Conservation (phyloP, 2,797 vertebrate genomes). For the Pogonophryne albipinna region DNA sequence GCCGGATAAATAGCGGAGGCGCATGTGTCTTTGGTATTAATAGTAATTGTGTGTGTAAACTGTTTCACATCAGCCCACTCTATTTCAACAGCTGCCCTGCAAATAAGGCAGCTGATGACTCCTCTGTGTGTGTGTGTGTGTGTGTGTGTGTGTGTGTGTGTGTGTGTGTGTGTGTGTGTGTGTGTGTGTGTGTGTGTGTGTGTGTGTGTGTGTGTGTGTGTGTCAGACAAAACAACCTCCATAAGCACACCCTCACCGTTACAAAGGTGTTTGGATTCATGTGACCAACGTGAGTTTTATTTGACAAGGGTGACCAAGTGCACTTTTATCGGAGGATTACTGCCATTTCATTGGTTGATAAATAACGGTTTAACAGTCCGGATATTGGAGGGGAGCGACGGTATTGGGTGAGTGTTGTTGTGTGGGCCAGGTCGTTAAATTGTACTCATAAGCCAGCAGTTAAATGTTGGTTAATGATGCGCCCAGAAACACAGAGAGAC, state of each 20-base stretch:
- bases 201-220: slow-evolving; percentile 22
- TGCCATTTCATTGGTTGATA: slow-evolving; percentile 67
- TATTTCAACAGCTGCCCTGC: slow-evolving; percentile 84
- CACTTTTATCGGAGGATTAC: slow-evolving; percentile 41
- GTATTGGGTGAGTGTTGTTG: slow-evolving; percentile 59
- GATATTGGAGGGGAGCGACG: slow-evolving; percentile 55
- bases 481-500: slow-evolving; percentile 84
- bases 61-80: slow-evolving; percentile 80
- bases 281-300: slow-evolving; percentile 37
- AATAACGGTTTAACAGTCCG: slow-evolving; percentile 60
- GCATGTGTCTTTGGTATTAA: slow-evolving; percentile 85
- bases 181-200: slow-evolving; percentile 32
- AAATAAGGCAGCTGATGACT: slow-evolving; percentile 82
- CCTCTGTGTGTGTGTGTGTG: slow-evolving; percentile 34
- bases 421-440: slow-evolving; percentile 88
- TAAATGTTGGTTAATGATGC: slow-evolving; percentile 88
- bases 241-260: slow-evolving; percentile 22
- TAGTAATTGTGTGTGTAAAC: slow-evolving; percentile 89
- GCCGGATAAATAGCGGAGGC: slow-evolving; percentile 77
- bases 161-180: slow-evolving; percentile 33
- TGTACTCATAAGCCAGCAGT: slow-evolving; percentile 82
- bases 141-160: slow-evolving; percentile 25
- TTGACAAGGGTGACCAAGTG: slow-evolving; percentile 57
- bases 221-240: not conserved
- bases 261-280: slow-evolving; percentile 32